A percentile compares a stretch with the other conserved stretches of the same genome.
phyloP scores from a whole-genome alignment of 2,888 invertebrate genomes.

The Phanerotoma sp. region DNA sequence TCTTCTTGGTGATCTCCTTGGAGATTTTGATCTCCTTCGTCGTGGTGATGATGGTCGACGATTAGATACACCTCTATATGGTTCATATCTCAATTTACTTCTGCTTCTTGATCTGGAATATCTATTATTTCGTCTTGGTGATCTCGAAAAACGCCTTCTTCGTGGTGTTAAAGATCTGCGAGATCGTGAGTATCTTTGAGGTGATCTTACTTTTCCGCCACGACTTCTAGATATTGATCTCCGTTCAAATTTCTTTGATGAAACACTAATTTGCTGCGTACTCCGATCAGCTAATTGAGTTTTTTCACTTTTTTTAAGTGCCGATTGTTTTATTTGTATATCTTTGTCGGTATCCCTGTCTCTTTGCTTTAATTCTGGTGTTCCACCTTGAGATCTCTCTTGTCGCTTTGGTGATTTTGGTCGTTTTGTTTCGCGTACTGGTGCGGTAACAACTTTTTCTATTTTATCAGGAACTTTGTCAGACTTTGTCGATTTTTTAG shows the following conservation, averaged over 20 bases:
- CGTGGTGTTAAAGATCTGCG: conserved; percentile 46
- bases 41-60: conserved; percentile 40
- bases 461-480: conserved; percentile 42
- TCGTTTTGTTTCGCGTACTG: conserved; percentile 37
- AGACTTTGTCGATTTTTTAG: conserved; percentile 44
- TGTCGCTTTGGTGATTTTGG: conserved; percentile 43
- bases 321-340: conserved; percentile 31
- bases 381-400: conserved; percentile 39
- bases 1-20: conserved; percentile 43
- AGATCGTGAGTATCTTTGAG: conserved; percentile 44
- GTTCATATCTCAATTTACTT: conserved; percentile 47
- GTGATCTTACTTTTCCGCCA: conserved; percentile 39
- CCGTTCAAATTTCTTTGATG: conserved; percentile 26
- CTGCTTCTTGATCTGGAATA: conserved; percentile 47
- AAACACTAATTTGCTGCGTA: background rate
- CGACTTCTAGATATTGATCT: conserved; percentile 36
- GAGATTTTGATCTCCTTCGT: conserved; percentile 38
- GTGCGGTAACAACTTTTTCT: conserved; percentile 27
- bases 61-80: conserved; percentile 36
- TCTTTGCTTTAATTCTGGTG: conserved; percentile 31
- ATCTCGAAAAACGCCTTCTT: conserved; percentile 41
- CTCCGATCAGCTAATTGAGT: conserved; percentile 40
- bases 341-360: too few relatives aligned
- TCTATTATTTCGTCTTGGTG: conserved; percentile 44
- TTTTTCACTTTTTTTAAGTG: conserved; percentile 39